Percentiles rank a stretch among this genome's conserved stretches.
phyloP scores from a whole-genome alignment of 2,888 invertebrate genomes.

The Nemurella pictetii region DNA sequence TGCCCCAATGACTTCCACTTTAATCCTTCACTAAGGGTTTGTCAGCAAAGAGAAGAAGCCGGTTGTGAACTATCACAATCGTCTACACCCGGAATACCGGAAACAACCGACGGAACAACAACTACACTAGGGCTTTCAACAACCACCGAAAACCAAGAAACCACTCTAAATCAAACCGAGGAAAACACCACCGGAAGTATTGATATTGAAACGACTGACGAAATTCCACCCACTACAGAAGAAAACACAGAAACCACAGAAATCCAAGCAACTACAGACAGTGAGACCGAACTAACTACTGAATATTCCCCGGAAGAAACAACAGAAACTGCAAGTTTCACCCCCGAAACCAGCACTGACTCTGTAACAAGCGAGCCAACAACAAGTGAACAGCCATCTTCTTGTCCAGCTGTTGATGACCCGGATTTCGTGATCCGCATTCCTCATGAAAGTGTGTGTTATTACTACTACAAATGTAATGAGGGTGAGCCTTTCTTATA shows the following conservation, averaged over 20 bases:
- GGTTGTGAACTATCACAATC: too few species aligned
- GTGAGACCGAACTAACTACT: background rate
- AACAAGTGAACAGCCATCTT: background rate
- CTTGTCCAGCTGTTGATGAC: background rate
- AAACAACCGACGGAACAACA: background rate
- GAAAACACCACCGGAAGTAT: background rate
- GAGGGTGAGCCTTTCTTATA: background rate
- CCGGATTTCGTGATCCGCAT: background rate
- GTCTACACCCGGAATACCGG: too few species aligned
- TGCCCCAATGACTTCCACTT: too few species aligned
- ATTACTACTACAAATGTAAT: background rate
- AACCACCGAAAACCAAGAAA: too few species aligned
- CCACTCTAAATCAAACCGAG: too few species aligned
- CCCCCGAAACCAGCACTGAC: background rate
- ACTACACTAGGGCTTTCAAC: background rate
- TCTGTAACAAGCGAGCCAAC: background rate
- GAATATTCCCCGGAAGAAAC: background rate
- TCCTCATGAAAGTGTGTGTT: background rate
- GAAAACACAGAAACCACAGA: background rate
- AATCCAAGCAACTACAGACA: background rate
- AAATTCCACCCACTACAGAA: background rate
- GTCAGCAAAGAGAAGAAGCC: too few species aligned
- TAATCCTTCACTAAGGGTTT: too few species aligned
- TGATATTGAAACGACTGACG: background rate
- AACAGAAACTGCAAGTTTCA: background rate